phyloP scores from a whole-genome alignment of 2,888 invertebrate species.

The Rhorus exstirpatorius region DNA sequence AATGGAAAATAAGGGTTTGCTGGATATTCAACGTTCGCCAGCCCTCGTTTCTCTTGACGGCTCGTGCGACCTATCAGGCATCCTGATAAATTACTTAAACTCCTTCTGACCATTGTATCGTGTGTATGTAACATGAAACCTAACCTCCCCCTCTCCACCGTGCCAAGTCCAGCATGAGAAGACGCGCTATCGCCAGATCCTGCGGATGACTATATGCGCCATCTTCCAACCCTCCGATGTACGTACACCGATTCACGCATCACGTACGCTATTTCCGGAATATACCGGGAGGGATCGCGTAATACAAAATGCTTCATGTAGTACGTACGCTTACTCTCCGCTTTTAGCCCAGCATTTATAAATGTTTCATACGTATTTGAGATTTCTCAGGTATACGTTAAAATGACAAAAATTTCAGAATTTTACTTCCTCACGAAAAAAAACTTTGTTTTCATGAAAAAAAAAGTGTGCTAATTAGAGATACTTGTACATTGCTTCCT shows the following conservation, averaged over 20 bases:
- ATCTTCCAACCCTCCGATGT: constrained; percentile 59
- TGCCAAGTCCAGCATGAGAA: too few relatives aligned
- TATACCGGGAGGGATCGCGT: constrained; percentile 31
- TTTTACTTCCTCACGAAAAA: too few relatives aligned
- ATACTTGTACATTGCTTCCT: too few relatives aligned
- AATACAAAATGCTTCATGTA: constrained; percentile 49
- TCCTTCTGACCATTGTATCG: constrained; percentile 75
- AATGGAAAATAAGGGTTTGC: constrained; percentile 18
- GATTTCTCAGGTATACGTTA: too few relatives aligned
- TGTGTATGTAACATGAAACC: constrained; percentile 65
- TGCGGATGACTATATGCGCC: constrained; percentile 54
- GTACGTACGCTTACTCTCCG: constrained; percentile 54
- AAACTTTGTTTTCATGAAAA: too few relatives aligned
- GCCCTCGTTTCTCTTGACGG: constrained; percentile 73
- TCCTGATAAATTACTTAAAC: constrained; percentile 85
- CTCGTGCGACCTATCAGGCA: constrained; percentile 81
- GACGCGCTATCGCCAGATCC: constrained; percentile 54
- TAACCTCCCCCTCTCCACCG: constrained; percentile 15
- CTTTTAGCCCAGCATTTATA: constrained; percentile 6
- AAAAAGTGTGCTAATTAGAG: too few relatives aligned
- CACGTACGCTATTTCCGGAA: constrained; percentile 55
- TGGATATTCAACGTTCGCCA: constrained; percentile 72
- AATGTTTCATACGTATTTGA: too few relatives aligned
- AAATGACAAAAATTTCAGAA: too few relatives aligned
- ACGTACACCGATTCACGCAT: constrained; percentile 51